These are phyloP conservation scores for Pomatostomus ruficeps DNA, from an alignment of 2,113 vertebrate genomes.

Conservation along the genomic window DNA sequence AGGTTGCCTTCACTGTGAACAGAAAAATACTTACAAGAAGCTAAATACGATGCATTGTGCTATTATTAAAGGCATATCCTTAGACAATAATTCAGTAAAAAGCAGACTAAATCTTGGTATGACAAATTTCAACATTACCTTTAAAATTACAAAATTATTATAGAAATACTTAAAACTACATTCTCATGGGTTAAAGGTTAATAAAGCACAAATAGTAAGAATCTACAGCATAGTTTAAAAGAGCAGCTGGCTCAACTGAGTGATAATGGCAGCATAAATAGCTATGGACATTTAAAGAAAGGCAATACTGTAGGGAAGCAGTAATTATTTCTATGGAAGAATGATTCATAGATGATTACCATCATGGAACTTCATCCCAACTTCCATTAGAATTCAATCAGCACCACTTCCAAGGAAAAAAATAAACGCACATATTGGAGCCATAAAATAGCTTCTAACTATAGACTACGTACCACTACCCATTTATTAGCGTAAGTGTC, in stretches of 20 bases:
- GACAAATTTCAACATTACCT: neutral
- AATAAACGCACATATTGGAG: neutral
- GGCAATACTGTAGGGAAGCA: neutral
- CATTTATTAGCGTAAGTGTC: neutral
- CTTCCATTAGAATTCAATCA: neutral
- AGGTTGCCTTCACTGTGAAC: neutral
- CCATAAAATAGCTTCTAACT: neutral
- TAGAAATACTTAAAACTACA: neutral
- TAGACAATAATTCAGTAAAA: neutral
- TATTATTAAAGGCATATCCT: neutral
- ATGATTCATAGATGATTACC: neutral
- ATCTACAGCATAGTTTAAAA: neutral
- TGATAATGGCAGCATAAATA: neutral
- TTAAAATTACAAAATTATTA: neutral
- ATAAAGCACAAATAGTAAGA: neutral
- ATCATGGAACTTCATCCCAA: neutral
- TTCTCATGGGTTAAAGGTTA: neutral
- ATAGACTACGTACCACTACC: neutral
- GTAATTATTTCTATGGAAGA: neutral
- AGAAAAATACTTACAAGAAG: neutral
- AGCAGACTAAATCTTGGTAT: neutral
- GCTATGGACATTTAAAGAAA: neutral
- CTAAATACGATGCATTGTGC: neutral
- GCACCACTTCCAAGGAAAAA: neutral
- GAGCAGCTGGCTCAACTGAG: neutral